Evolutionary conservation across 2,888 invertebrate species (phyloP).

Genomic region (Busseola fusca): DNA sequence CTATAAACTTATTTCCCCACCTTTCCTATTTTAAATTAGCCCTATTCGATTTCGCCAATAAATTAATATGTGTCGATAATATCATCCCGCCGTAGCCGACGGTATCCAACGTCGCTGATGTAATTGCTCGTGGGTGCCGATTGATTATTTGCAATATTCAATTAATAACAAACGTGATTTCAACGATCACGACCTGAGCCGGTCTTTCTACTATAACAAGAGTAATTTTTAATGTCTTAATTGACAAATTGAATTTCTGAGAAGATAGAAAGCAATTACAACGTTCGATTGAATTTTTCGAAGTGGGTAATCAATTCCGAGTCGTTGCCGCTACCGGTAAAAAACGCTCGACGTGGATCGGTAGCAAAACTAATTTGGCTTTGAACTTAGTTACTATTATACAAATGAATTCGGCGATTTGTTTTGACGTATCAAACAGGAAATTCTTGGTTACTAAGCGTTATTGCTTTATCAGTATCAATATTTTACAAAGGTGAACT

Average conservation of each 20-base stretch:
- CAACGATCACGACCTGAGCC: constrained; percentile 71
- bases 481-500: constrained; percentile 81
- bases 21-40: constrained; percentile 83
- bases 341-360: constrained; percentile 63
- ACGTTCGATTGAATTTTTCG: constrained; percentile 68
- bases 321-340: constrained; percentile 68
- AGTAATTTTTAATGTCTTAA: constrained; percentile 77
- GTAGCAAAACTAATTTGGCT: constrained; percentile 65
- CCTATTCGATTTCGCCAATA: constrained; percentile 82
- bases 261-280: constrained; percentile 71
- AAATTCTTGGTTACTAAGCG: constrained; percentile 76
- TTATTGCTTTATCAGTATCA: constrained; percentile 77
- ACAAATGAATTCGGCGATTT: constrained; percentile 62
- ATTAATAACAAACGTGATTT: constrained; percentile 83
- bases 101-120: constrained; percentile 72
- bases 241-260: constrained; percentile 76
- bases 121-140: constrained; percentile 79
- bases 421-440: constrained; percentile 72
- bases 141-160: constrained; percentile 83
- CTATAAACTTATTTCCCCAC: constrained; percentile 82
- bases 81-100: constrained; percentile 72
- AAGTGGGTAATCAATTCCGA: constrained; percentile 68
- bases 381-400: constrained; percentile 57
- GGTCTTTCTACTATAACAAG: constrained; percentile 67
- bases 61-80: constrained; percentile 83